These are phyloP conservation scores for Chrysina gloriosa DNA, from an alignment of 2,888 invertebrate genomes.

Conservation along the genomic window DNA sequence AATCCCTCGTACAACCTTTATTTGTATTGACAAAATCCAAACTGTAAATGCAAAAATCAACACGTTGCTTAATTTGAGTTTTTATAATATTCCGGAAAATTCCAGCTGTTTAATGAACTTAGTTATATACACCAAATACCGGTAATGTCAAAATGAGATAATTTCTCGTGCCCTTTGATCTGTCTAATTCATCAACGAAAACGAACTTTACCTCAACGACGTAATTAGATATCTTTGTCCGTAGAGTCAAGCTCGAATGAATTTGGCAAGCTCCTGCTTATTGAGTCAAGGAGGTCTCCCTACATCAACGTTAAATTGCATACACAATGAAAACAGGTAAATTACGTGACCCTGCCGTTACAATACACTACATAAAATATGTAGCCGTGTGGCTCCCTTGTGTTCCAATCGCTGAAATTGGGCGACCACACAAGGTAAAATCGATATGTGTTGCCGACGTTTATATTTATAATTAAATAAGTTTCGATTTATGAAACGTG, in stretches of 20 bases:
- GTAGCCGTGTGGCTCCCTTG: neutral
- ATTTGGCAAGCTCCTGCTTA: conserved; percentile 12
- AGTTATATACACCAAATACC: too few relatives aligned
- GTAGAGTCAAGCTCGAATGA: neutral
- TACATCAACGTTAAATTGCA: conserved; percentile 13
- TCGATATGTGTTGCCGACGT: neutral
- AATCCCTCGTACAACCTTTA: too few relatives aligned
- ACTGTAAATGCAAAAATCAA: too few relatives aligned
- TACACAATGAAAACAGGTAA: conserved; percentile 4
- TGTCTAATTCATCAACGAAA: neutral
- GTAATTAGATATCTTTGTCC: conserved; percentile 8
- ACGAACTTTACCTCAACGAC: conserved; percentile 7
- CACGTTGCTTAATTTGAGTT: too few relatives aligned
- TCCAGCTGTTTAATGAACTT: too few relatives aligned
- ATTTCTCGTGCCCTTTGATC: neutral
- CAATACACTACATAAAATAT: conserved; percentile 5
- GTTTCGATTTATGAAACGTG: neutral
- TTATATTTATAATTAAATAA: neutral
- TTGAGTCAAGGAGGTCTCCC: neutral
- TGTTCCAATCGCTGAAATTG: conserved; percentile 7
- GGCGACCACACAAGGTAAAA: conserved; percentile 7
- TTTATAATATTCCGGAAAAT: too few relatives aligned
- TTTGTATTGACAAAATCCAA: too few relatives aligned
- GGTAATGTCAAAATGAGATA: too few relatives aligned
- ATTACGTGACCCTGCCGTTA: neutral